Base-by-base conservation (phyloP, 2,113 vertebrate species). In the Capreolus pygargus region DNA sequence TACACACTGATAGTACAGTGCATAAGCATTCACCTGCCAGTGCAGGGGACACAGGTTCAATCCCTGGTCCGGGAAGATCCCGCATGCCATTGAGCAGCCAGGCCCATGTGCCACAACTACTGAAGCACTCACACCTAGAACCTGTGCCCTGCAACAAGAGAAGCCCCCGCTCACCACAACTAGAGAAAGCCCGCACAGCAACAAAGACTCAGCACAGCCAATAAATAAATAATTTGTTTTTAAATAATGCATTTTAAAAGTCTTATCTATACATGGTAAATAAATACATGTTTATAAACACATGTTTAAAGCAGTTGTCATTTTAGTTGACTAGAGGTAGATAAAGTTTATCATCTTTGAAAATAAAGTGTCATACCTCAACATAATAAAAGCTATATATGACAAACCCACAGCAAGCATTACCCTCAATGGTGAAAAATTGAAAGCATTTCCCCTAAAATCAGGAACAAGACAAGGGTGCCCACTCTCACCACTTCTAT, bases 291-390 rank as follows among this genome's bases (percentile, higher is more conserved):
- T n/a, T 55, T 86, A 67, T 64, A 55, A 95, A 84, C 61, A 70
- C 33, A 43, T 78, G 61, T 92, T 94, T 94, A 36, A 97, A 78
- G 92, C 7, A 82, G 11, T 88, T 79, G 61, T 88, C 83, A 89
- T 94, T 94, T 95, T 89, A 79, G 11, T 47, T 95, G 61, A 79
- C 39, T 19, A 87, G 45, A 45, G 30, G 17, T 90, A 96, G 27
- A 19, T 91, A 95, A 30, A 74, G 85, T 86, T 90, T 97, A 4
- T 95, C 50, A 21, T 79, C 57, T 76, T 95, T 96, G 57, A 91
- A 89, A 93, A 93, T 64, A 81, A 92, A 91, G 54, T 94, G 52
- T 64, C 50, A 67, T 15, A n/a, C n/a, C n/a, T n/a, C n/a, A n/a
- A n/a, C n/a, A n/a, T n/a, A n/a, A n/a, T n/a, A n/a, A n/a, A n/a